A percentile compares a stretch with the other conserved stretches of the same genome.
These are phyloP conservation scores for Drosophila macrospina DNA, from an alignment of 2,888 invertebrate genomes.

Conservation along the genomic window DNA sequence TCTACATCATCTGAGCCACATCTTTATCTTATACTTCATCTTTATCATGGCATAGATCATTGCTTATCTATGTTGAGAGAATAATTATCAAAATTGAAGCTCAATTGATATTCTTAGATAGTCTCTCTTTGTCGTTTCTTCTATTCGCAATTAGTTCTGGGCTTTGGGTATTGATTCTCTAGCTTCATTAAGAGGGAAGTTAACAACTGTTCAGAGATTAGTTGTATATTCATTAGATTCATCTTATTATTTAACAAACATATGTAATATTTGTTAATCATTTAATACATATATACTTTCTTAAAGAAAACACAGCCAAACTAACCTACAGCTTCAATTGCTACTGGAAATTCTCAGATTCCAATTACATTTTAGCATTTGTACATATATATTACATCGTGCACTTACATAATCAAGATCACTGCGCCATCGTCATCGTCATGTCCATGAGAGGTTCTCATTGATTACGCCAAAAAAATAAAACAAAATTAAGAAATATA, in stretches of 20 bases:
- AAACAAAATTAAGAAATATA: constrained; percentile 1
- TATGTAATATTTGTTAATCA: background rate
- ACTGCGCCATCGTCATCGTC: constrained; percentile 49
- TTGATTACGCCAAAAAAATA: constrained; percentile 40
- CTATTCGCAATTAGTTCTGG: background rate
- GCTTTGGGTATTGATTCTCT: background rate
- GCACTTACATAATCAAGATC: constrained; percentile 29
- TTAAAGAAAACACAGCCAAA: background rate
- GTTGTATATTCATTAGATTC: too few species aligned
- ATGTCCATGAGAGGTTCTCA: constrained; percentile 43
- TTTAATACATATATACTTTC: background rate
- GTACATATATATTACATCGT: background rate
- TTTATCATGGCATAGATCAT: constrained; percentile 6
- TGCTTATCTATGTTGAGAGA: constrained; percentile 10
- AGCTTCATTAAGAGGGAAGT: background rate
- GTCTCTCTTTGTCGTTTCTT: background rate
- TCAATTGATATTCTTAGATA: constrained; percentile 1
- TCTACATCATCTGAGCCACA: constrained; percentile 23
- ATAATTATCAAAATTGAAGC: background rate
- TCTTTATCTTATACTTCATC: constrained; percentile 4
- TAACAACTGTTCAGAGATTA: too few species aligned
- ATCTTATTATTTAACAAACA: background rate
- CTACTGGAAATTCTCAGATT: background rate
- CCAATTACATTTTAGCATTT: background rate
- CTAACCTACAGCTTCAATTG: background rate